Base-by-base conservation (phyloP, 2,888 invertebrate genomes). In the Onchidella celtica region DNA sequence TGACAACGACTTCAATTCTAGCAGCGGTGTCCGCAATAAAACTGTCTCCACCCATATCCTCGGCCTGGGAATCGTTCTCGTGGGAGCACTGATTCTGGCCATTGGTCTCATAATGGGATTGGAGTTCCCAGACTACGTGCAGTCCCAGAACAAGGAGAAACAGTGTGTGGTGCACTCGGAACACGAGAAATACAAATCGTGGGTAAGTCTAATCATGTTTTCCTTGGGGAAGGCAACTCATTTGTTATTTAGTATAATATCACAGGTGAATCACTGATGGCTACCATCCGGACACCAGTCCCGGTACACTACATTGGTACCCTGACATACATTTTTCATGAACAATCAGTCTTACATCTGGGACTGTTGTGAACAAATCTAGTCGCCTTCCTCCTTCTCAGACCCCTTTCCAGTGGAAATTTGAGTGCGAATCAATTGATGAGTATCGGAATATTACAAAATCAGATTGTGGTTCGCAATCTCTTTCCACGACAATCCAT, bases 101-200 rank as follows among this genome's bases (percentile, higher is more conserved):
- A 82, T 90, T 4, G 88, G 88, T 9, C 85, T 90, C 38, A 90
- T 90, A 78, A 87, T 90, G 81, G 90, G 90, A 0, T 79, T 90
- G 40, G 87, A 89, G 83, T 90, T 90, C 79, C 90, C 90, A 27
- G 84, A 85, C 47, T 88, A 88, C 82, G 88, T 90, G 29, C 82
- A 84, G n/a, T 69, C 83, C 47, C 87, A 87, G 81, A 86, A 87
- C 61, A 74, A 84, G 1, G 85, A 86, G 4, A 86, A 85, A 72
- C 84, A 87, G 83, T 90, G 90, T 68, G 86, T 89, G n/a, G 68
- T 87, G 11, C 76, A 83, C 66, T 61, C 81, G 3, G 76, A 84
- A 3, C 88, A 88, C 72, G 34, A 55, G 14, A 83, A 86, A 34
- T 89, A 85, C 81, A 76, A 85, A n/a, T 72, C 84, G 55, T 90